These are phyloP conservation scores for Aporophyla nigra DNA, from an alignment of 2,888 invertebrate genomes.

Conservation along the genomic window DNA sequence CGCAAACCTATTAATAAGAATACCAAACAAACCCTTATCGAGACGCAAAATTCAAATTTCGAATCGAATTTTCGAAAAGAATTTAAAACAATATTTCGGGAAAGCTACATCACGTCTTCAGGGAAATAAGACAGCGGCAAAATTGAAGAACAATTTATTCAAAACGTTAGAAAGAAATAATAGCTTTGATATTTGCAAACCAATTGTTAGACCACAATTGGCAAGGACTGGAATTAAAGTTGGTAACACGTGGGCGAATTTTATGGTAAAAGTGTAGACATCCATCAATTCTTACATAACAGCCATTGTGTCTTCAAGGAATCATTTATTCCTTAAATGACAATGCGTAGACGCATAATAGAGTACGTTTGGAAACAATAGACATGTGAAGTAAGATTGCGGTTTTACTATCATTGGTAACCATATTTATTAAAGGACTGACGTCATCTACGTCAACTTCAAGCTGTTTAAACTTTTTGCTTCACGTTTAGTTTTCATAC, in stretches of 20 bases:
- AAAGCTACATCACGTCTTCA: conserved; percentile 27
- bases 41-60: conserved; percentile 34
- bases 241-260: conserved; percentile 22
- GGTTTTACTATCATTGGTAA: conserved; percentile 55
- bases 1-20: conserved; percentile 4
- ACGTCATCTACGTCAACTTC: conserved; percentile 35
- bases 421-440: conserved; percentile 43
- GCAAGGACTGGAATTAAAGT: background rate
- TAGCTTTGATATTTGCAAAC: conserved; percentile 34
- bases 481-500: conserved; percentile 45
- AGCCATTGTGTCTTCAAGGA: conserved; percentile 42
- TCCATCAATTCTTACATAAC: conserved; percentile 47
- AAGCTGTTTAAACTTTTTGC: conserved; percentile 27
- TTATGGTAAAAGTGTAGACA: conserved; percentile 25
- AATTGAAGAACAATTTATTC: conserved; percentile 52
- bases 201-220: conserved; percentile 15
- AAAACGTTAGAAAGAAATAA: conserved; percentile 43
- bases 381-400: conserved; percentile 56
- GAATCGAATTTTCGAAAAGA: conserved; percentile 24
- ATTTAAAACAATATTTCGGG: conserved; percentile 22
- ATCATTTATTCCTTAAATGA: conserved; percentile 51
- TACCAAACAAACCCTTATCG: conserved; percentile 22
- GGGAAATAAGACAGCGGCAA: conserved; percentile 59
- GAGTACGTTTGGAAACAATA: conserved; percentile 50
- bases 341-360: conserved; percentile 54